These are phyloP conservation scores for Drosophila trapezifrons DNA, from an alignment of 1,140 invertebrate species.

Conservation along the genomic window DNA sequence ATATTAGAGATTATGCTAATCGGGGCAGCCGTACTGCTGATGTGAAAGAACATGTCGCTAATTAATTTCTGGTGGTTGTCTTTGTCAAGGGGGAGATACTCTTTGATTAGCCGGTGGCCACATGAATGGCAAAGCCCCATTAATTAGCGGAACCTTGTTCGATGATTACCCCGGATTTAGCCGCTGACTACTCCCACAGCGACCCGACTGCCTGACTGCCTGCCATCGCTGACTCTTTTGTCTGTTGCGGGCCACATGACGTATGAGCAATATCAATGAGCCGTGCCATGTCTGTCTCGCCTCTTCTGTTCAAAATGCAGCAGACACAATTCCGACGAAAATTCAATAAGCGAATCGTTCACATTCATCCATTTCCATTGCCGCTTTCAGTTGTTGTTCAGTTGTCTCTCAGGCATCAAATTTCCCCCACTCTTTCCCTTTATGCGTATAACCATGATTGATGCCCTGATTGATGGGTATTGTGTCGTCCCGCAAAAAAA, in stretches of 20 bases:
- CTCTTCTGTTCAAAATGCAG: slow-evolving; percentile 32
- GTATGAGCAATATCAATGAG: slow-evolving; percentile 45
- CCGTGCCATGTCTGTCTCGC: background rate
- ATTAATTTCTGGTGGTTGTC: slow-evolving; percentile 39
- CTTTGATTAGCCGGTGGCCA: slow-evolving; percentile 17
- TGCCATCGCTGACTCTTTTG: slow-evolving; percentile 1
- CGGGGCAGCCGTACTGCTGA: background rate
- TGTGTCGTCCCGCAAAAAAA: slow-evolving; percentile 28
- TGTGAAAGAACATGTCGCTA: slow-evolving; percentile 36
- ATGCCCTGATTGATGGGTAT: slow-evolving; percentile 38
- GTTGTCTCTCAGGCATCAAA: slow-evolving; percentile 21
- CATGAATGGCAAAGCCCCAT: slow-evolving; percentile 35
- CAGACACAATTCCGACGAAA: slow-evolving; percentile 41
- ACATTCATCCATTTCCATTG: slow-evolving; percentile 45
- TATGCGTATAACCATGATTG: slow-evolving; percentile 20
- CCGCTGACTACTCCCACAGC: background rate
- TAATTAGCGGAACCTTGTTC: slow-evolving; percentile 41
- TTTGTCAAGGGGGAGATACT: slow-evolving; percentile 16
- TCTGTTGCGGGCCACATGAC: slow-evolving; percentile 3
- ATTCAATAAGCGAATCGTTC: slow-evolving; percentile 51
- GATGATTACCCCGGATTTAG: slow-evolving; percentile 1
- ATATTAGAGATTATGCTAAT: slow-evolving; percentile 46
- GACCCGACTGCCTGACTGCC: no score
- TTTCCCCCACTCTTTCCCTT: slow-evolving; percentile 4
- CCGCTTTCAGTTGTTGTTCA: slow-evolving; percentile 9